Evolutionary conservation across 2,113 vertebrate genomes (phyloP).

Genomic region (Odontesthes bonariensis): DNA sequence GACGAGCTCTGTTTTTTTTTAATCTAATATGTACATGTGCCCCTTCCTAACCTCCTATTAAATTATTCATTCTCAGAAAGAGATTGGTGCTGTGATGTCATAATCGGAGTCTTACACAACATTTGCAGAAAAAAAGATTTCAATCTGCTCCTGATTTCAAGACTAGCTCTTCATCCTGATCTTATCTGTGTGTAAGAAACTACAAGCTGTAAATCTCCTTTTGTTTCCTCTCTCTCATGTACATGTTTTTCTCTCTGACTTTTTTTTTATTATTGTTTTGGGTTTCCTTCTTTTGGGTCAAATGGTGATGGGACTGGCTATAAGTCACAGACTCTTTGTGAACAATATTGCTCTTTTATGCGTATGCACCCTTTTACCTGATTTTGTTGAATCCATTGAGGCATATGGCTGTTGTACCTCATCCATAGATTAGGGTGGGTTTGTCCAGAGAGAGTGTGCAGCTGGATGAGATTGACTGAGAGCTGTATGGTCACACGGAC

Average conservation of each 20-base stretch:
- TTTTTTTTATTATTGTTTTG: neutral
- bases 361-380: conserved; percentile 56
- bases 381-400: conserved; percentile 58
- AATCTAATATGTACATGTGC: conserved; percentile 30
- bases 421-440: conserved; percentile 71
- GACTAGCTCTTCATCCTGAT: neutral
- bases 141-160: neutral
- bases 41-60: conserved; percentile 18
- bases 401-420: conserved; percentile 51
- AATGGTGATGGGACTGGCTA: neutral
- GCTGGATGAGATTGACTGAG: conserved; percentile 34
- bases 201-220: conserved; percentile 1
- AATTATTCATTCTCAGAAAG: conserved; percentile 49
- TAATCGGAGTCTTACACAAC: conserved; percentile 5
- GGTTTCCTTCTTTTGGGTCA: neutral
- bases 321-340: conserved; percentile 16
- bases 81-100: conserved; percentile 22
- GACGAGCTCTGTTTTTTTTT: conserved; percentile 46
- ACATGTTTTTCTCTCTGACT: neutral
- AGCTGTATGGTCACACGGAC: conserved; percentile 25
- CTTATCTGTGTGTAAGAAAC: neutral
- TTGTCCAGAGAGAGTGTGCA: conserved; percentile 41
- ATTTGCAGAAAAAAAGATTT: neutral
- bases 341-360: conserved; percentile 39
- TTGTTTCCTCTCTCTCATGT: neutral